Percentiles rank a stretch among this genome's conserved stretches.
Evolutionary conservation across 2,113 vertebrate species (phyloP).

Genomic region (Chaetura pelagica): DNA sequence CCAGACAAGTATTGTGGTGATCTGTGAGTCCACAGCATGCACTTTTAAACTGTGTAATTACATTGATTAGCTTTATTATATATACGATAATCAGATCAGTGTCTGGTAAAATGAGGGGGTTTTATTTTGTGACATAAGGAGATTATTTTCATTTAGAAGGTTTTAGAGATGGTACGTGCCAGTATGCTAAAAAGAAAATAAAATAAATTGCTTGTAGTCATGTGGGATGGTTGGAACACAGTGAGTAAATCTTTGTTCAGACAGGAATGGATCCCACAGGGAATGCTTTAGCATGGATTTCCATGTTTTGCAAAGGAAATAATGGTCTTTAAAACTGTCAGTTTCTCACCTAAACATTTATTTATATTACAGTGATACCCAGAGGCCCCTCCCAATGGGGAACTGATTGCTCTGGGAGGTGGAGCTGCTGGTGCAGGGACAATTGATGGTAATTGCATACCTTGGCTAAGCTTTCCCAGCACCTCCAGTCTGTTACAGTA

Average conservation of each 20-base stretch:
- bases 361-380: neutral
- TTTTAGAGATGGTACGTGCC: neutral
- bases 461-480: neutral
- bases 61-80: slow-evolving; percentile 18
- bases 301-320: neutral
- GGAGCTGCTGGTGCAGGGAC: neutral
- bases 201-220: neutral
- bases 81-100: neutral
- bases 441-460: neutral
- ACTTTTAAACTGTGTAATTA: slow-evolving; percentile 21
- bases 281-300: neutral
- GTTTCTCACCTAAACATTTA: neutral
- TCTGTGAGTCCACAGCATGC: neutral
- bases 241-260: neutral
- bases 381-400: neutral
- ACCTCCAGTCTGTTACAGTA: neutral
- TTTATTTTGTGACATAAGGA: neutral
- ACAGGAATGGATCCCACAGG: neutral
- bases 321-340: neutral
- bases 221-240: neutral
- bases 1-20: neutral
- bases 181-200: neutral
- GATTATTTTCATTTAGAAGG: slow-evolving; percentile 5
- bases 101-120: neutral
- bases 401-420: accelerated